These are phyloP conservation scores for Macrosteles quadrilineatus DNA, from an alignment of 1,140 invertebrate genomes.

Conservation along the genomic window DNA sequence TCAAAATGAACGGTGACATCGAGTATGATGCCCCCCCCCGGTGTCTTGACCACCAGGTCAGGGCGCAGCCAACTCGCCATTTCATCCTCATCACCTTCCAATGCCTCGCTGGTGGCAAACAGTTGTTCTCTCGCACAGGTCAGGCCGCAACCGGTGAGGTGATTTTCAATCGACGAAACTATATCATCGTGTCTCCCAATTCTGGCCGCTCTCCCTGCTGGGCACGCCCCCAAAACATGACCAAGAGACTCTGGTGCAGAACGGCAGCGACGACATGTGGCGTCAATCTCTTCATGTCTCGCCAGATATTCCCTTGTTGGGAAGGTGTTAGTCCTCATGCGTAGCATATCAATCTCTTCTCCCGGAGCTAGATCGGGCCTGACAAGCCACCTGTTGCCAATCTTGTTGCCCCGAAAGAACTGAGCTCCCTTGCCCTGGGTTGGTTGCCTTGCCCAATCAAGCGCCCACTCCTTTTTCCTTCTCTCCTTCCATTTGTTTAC, in stretches of 20 bases:
- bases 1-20: not conserved
- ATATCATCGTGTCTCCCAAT: slow-evolving; percentile 10
- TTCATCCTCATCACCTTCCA: too few species aligned
- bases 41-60: slow-evolving; percentile 22
- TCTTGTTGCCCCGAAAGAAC: not conserved
- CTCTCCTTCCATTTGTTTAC: not conserved
- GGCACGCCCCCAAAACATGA: not conserved
- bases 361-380: not conserved
- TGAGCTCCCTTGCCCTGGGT: not conserved
- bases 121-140: not conserved
- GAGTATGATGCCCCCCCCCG: not conserved
- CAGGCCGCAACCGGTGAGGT: not conserved
- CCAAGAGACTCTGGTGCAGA: not conserved
- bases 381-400: not conserved
- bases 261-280: not conserved
- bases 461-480: not conserved
- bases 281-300: not conserved
- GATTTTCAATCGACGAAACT: not conserved
- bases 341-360: slow-evolving; percentile 16
- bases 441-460: not conserved
- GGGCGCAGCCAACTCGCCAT: not conserved
- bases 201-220: too few species aligned
- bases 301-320: not conserved
- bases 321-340: not conserved
- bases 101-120: not conserved